phyloP scores from a whole-genome alignment of 2,797 vertebrate genomes.

The Manis javanica region DNA sequence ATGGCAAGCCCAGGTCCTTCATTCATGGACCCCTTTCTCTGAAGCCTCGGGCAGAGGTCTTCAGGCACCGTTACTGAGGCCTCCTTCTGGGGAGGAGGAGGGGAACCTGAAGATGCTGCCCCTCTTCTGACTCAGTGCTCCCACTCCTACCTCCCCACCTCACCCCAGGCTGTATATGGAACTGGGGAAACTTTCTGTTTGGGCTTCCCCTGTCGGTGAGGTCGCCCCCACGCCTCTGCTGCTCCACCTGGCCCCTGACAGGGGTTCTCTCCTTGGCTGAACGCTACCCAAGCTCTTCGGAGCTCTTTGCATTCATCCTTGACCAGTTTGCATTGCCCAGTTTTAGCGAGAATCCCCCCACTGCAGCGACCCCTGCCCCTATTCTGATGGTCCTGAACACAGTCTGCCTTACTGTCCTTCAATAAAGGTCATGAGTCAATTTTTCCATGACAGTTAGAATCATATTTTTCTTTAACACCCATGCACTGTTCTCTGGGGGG shows the following conservation, averaged over 20 bases:
- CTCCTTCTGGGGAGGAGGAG: neutral
- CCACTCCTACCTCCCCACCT: neutral
- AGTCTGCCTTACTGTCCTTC: neutral
- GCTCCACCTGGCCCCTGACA: neutral
- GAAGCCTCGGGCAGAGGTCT: neutral
- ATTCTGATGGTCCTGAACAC: neutral
- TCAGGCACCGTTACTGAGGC: neutral
- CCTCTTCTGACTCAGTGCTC: neutral
- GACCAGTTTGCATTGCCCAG: neutral
- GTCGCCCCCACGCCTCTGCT: neutral
- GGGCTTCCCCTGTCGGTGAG: neutral
- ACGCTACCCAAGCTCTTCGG: no score
- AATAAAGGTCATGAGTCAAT: neutral
- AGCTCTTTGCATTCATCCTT: neutral
- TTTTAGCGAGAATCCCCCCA: neutral
- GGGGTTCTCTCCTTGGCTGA: neutral
- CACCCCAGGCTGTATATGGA: neutral
- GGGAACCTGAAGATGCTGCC: neutral
- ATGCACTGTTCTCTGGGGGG: neutral
- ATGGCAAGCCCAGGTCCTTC: neutral
- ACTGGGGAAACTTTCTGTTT: neutral
- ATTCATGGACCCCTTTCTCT: no score
- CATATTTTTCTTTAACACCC: neutral
- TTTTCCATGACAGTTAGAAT: neutral
- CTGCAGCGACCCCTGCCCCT: neutral